These are phyloP conservation scores for Drosophila triauraria DNA, from an alignment of 1,140 invertebrate species.

Conservation along the genomic window DNA sequence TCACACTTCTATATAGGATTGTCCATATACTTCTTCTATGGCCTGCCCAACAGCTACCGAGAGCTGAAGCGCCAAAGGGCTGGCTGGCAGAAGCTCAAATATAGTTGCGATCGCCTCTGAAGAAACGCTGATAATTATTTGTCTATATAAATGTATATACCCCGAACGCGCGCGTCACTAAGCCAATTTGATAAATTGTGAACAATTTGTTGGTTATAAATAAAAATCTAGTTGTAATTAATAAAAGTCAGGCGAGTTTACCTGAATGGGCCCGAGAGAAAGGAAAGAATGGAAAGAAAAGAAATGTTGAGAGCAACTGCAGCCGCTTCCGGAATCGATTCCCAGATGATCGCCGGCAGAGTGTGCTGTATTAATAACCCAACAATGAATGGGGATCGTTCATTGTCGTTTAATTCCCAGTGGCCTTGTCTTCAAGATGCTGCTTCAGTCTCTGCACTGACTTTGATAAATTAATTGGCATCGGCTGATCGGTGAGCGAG, in stretches of 20 bases:
- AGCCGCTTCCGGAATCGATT: conserved; percentile 67
- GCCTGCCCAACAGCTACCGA: conserved; percentile 82
- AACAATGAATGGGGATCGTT: conserved; percentile 58
- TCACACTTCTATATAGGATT: conserved; percentile 54
- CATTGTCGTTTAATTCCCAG: conserved; percentile 75
- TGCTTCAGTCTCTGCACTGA: conserved; percentile 46
- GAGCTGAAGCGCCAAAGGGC: conserved; percentile 72
- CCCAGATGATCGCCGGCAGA: conserved; percentile 30
- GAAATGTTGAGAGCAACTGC: conserved; percentile 72
- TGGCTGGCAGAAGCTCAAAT: conserved; percentile 83
- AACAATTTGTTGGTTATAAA: conserved; percentile 80
- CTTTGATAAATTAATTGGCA: conserved; percentile 80
- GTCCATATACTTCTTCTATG: conserved; percentile 81
- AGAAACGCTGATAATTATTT: conserved; percentile 23
- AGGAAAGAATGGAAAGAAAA: conserved; percentile 34
- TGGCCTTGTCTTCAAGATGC: conserved; percentile 57
- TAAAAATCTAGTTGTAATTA: conserved; percentile 81
- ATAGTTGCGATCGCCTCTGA: conserved; percentile 67
- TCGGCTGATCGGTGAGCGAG: conserved; percentile 51
- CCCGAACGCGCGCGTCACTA: conserved; percentile 51
- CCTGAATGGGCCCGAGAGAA: conserved; percentile 21
- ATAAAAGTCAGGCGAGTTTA: conserved; percentile 71
- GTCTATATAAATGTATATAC: conserved; percentile 21
- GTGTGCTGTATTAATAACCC: conserved; percentile 73
- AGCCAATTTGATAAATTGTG: conserved; percentile 77